Conservation (phyloP, 2,113 vertebrate genomes). For the Corapipo altera region DNA sequence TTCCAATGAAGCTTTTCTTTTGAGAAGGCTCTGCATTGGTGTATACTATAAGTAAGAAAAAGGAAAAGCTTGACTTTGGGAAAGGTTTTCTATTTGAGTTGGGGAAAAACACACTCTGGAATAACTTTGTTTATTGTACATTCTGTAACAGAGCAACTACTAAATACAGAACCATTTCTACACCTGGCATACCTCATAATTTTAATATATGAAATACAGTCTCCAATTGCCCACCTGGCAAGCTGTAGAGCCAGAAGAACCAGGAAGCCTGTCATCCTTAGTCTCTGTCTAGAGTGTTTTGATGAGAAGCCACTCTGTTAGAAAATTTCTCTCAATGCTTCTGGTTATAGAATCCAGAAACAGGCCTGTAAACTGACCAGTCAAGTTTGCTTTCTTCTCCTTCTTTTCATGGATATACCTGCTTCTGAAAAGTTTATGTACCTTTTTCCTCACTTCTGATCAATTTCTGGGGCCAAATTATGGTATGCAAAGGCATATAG, state of each 20-base stretch:
- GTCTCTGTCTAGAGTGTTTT: neutral
- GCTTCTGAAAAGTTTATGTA: neutral
- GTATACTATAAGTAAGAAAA: neutral
- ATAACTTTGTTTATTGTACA: neutral
- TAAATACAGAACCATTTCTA: neutral
- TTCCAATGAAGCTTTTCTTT: neutral
- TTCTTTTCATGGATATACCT: neutral
- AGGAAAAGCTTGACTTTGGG: neutral
- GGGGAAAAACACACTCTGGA: neutral
- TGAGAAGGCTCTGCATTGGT: neutral
- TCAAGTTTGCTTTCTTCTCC: neutral
- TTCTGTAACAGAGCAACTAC: neutral
- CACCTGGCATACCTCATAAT: neutral
- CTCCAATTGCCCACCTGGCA: neutral
- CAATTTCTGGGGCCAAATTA: neutral
- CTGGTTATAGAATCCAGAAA: neutral
- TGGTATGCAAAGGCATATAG: neutral
- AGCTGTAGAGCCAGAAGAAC: neutral
- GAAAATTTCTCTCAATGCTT: neutral
- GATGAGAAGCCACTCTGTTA: neutral
- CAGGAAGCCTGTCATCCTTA: neutral
- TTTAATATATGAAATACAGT: neutral
- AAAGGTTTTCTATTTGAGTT: neutral
- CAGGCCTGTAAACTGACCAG: neutral
- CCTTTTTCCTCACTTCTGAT: neutral